These are phyloP conservation scores for Toxostoma redivivum DNA, from an alignment of 2,113 vertebrate species.

Conservation along the genomic window DNA sequence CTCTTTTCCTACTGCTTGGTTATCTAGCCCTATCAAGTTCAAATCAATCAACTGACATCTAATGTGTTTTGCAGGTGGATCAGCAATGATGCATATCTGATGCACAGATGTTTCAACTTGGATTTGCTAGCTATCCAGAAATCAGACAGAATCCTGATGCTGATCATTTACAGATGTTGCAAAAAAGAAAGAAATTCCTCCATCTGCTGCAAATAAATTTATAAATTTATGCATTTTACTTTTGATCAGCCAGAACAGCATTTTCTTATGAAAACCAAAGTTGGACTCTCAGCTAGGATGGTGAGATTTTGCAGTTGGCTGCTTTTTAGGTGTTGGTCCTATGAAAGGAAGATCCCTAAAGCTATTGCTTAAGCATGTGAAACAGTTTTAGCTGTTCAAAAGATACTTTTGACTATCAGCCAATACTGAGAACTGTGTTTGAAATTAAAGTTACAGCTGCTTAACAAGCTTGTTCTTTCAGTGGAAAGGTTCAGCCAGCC, in stretches of 20 bases:
- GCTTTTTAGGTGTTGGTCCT: not conserved
- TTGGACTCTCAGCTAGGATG: not conserved
- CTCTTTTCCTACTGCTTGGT: not conserved
- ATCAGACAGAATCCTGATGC: constrained; percentile 1
- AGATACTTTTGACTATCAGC: not conserved
- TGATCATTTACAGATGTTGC: constrained; percentile 25
- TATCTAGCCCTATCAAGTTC: not conserved
- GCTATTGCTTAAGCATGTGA: not conserved
- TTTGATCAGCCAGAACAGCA: not conserved
- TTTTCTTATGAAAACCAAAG: not conserved
- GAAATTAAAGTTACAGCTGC: not conserved
- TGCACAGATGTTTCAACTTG: constrained; percentile 36
- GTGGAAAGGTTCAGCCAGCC: not conserved
- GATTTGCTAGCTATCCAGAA: constrained; percentile 19
- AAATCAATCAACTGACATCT: not conserved
- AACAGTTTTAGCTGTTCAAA: not conserved
- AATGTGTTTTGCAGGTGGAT: constrained; percentile 21
- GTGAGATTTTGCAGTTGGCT: not conserved
- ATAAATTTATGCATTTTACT: not conserved
- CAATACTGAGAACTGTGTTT: not conserved
- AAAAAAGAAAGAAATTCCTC: not conserved
- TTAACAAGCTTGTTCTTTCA: not conserved
- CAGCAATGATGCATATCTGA: not conserved
- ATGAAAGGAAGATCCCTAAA: not conserved
- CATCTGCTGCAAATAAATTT: not conserved